These are phyloP conservation scores for Holocentrus rufus DNA, from an alignment of 2,797 vertebrate genomes.

Conservation along the genomic window DNA sequence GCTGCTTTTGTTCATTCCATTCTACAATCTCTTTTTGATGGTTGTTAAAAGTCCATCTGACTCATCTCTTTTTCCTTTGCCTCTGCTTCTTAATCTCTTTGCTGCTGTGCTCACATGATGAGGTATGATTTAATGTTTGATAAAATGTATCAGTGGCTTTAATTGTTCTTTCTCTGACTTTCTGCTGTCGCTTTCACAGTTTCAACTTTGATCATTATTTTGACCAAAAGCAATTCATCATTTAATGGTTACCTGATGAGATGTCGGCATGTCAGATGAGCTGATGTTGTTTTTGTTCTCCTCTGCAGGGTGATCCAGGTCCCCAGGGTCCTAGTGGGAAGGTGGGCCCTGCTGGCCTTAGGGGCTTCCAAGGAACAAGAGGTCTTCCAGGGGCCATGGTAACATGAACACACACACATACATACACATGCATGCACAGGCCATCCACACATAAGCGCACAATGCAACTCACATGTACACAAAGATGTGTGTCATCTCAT, in stretches of 20 bases:
- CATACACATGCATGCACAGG: slow-evolving; percentile 15
- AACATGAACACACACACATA: slow-evolving; percentile 53
- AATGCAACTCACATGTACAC: slow-evolving; percentile 20
- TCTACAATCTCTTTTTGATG: slow-evolving; percentile 3
- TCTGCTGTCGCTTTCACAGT: background rate
- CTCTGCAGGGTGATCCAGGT: slow-evolving; percentile 92
- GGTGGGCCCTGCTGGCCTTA: slow-evolving; percentile 91
- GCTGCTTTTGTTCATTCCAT: background rate
- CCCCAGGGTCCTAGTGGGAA: slow-evolving; percentile 90
- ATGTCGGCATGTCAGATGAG: slow-evolving; percentile 7
- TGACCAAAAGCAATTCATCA: slow-evolving; percentile 13
- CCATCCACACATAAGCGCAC: slow-evolving; percentile 33
- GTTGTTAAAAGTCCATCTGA: slow-evolving; percentile 7
- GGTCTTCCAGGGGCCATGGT: slow-evolving; percentile 95
- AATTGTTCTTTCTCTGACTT: slow-evolving; percentile 23
- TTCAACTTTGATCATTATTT: slow-evolving; percentile 14
- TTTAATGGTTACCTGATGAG: slow-evolving; percentile 14
- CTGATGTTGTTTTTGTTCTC: slow-evolving; percentile 18
- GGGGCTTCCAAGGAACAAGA: slow-evolving; percentile 94
- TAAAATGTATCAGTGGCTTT: slow-evolving; percentile 26
- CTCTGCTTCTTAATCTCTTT: slow-evolving; percentile 21
- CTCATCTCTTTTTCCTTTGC: slow-evolving; percentile 4
- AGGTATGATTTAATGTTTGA: slow-evolving; percentile 36
- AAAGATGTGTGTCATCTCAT: slow-evolving; percentile 27
- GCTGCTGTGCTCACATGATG: slow-evolving; percentile 29